Percentiles rank a stretch among this genome's conserved stretches.
These are phyloP conservation scores for Bugula neritina DNA, from an alignment of 2,888 invertebrate species.

Conservation along the genomic window DNA sequence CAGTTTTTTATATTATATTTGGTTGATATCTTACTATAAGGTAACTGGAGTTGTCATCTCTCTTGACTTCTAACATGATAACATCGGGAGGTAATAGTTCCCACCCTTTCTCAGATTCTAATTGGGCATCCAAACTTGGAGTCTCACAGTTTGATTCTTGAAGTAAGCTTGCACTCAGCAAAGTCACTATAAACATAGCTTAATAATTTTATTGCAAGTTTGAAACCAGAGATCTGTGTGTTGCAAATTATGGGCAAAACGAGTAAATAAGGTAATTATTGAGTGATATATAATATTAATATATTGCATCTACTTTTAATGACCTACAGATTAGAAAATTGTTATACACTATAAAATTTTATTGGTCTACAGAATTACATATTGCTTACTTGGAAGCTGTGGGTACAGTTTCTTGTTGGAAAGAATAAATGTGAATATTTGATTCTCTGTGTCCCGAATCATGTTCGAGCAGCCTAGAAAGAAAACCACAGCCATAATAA, in stretches of 20 bases:
- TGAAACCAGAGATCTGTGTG: too few relatives aligned
- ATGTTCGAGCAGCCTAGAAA: not conserved
- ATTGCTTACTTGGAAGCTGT: constrained; percentile 1
- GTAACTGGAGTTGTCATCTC: not conserved
- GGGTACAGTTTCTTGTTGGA: not conserved
- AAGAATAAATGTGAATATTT: not conserved
- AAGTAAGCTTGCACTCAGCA: too few relatives aligned
- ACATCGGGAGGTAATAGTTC: not conserved
- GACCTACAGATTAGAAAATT: too few relatives aligned
- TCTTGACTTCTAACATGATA: not conserved
- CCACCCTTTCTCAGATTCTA: not conserved
- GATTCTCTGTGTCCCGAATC: not conserved
- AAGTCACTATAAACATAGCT: not conserved
- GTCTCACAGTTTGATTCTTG: not conserved
- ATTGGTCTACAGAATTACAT: too few relatives aligned
- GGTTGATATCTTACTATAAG: not conserved
- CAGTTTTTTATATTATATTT: too few relatives aligned
- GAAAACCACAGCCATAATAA: too few relatives aligned
- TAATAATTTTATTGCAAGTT: too few relatives aligned
- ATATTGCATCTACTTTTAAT: too few relatives aligned
- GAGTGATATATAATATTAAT: too few relatives aligned
- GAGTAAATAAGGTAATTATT: too few relatives aligned
- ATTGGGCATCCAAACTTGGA: not conserved
- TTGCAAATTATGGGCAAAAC: too few relatives aligned
- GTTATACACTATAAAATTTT: too few relatives aligned